phyloP scores from a whole-genome alignment of 2,797 vertebrate species.

The Apogon talboti region DNA sequence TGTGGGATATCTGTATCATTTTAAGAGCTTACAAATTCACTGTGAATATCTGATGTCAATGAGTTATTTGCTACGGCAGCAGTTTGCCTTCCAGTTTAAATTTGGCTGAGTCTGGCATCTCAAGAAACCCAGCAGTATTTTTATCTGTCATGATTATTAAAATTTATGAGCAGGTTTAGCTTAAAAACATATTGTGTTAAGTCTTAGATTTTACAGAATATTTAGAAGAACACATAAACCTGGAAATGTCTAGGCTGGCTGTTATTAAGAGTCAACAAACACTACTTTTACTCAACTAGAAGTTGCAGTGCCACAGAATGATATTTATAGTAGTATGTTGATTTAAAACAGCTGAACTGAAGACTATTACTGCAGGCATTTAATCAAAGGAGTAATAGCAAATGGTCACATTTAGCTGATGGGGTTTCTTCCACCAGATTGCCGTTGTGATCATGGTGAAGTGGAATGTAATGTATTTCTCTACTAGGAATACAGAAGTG shows the following conservation, averaged over 20 bases:
- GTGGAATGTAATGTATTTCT: background rate
- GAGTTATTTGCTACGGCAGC: conserved; percentile 47
- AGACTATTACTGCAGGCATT: conserved; percentile 7
- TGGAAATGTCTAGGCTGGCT: conserved; percentile 11
- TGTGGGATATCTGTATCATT: conserved; percentile 29
- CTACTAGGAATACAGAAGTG: conserved; percentile 34
- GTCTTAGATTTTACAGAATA: background rate
- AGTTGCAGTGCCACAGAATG: conserved; percentile 18
- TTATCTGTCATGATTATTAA: conserved; percentile 31
- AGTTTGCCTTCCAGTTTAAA: conserved; percentile 29
- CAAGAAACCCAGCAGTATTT: conserved; percentile 15
- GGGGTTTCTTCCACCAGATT: background rate
- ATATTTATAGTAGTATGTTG: conserved; percentile 4
- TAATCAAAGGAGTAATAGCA: conserved; percentile 32
- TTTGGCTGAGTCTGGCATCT: background rate
- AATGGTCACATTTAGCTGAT: conserved; percentile 23
- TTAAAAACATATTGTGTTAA: background rate
- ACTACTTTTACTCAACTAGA: conserved; percentile 42
- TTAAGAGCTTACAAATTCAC: conserved; percentile 30
- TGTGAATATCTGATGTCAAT: conserved; percentile 56
- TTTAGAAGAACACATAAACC: conserved; percentile 30
- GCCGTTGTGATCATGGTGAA: background rate
- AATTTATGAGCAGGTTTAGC: conserved; percentile 43
- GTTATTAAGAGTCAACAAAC: conserved; percentile 64
- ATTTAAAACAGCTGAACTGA: conserved; percentile 14